A percentile compares a stretch with the other conserved stretches of the same genome.
Conservation (phyloP, 2,113 vertebrate genomes). For the Rhabdornis inornatus region DNA sequence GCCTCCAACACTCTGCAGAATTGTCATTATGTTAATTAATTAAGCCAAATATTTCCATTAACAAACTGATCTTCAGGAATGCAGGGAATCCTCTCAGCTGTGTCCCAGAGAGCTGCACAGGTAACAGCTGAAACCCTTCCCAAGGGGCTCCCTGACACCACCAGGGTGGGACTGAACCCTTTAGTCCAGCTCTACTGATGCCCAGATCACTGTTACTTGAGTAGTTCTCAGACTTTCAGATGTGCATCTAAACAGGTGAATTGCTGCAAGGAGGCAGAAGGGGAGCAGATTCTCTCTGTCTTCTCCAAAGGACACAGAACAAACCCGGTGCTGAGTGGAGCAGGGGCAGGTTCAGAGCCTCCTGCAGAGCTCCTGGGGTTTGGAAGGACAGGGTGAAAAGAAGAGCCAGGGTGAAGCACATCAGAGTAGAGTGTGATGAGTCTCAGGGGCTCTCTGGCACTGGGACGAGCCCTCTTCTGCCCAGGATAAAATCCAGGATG, state of each 20-base stretch:
- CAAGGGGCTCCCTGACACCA: neutral
- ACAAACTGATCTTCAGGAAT: conserved; percentile 14
- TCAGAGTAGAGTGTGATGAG: neutral
- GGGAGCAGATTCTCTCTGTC: neutral
- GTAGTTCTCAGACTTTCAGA: neutral
- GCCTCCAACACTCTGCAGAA: neutral
- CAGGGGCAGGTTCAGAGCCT: neutral
- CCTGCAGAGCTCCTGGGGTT: neutral
- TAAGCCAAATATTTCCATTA: conserved; percentile 28
- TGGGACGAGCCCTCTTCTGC: neutral
- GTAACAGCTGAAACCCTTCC: neutral
- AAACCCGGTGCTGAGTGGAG: neutral
- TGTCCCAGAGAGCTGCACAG: neutral
- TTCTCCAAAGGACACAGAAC: neutral
- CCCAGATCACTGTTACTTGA: neutral
- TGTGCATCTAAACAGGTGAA: neutral
- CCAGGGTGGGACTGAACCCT: neutral
- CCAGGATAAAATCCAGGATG: neutral
- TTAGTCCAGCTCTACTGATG: neutral
- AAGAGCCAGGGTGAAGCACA: neutral
- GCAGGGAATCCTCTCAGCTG: neutral
- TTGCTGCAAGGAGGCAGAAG: neutral
- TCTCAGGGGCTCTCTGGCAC: neutral
- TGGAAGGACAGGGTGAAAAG: neutral
- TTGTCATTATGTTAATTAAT: conserved; percentile 51